Conservation (phyloP, 2,888 invertebrate species). For the Chrysolina haemoptera region DNA sequence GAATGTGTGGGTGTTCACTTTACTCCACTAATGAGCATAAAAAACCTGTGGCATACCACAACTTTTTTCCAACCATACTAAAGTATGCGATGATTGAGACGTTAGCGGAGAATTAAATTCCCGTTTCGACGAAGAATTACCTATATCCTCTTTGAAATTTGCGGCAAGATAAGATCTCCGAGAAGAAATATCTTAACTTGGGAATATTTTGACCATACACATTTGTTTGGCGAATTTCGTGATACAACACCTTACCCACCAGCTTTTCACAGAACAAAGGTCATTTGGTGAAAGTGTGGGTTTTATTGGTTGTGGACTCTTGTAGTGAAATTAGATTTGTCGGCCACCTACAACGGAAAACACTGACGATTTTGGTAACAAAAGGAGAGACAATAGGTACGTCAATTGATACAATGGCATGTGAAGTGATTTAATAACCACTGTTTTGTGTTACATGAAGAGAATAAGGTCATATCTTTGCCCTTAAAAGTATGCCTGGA, state of each 20-base stretch:
- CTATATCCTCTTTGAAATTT: slow-evolving; percentile 11
- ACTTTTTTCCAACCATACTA: not conserved
- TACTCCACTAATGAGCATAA: slow-evolving; percentile 20
- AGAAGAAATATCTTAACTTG: slow-evolving; percentile 4
- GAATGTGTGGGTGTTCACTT: slow-evolving; percentile 10
- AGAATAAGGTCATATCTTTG: not conserved
- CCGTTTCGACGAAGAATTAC: not conserved
- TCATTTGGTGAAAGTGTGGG: slow-evolving; percentile 13
- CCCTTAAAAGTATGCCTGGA: too few species aligned
- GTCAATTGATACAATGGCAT: not conserved
- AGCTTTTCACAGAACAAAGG: slow-evolving; percentile 2
- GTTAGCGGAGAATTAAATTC: slow-evolving; percentile 19
- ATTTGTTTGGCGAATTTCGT: slow-evolving; percentile 8
- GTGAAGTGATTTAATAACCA: not conserved
- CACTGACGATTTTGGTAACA: not conserved
- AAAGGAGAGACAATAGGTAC: not conserved
- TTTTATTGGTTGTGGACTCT: not conserved
- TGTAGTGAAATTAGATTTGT: not conserved
- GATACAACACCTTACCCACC: slow-evolving; percentile 8
- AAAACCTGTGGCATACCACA: slow-evolving; percentile 16
- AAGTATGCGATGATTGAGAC: slow-evolving; percentile 22
- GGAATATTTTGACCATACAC: slow-evolving; percentile 18
- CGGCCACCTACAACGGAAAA: slow-evolving; percentile 1
- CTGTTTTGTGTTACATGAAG: not conserved
- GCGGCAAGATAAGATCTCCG: slow-evolving; percentile 12